Percentiles rank a stretch among this genome's conserved stretches.
phyloP scores from a whole-genome alignment of 1,140 invertebrate species.

The Oreohelix idahoensis region DNA sequence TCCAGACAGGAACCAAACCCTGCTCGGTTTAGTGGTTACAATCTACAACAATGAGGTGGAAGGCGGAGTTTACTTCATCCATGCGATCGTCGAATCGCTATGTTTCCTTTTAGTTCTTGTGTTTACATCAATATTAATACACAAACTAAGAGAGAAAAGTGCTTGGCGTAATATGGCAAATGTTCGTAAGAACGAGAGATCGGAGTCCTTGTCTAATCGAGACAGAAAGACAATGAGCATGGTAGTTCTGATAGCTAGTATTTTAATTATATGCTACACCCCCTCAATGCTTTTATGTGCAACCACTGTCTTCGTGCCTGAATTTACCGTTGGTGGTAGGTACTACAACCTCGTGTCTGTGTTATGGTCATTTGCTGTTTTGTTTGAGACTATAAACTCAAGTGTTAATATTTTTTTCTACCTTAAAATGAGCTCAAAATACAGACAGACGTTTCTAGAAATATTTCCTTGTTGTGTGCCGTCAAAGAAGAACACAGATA shows the following conservation, averaged over 20 bases:
- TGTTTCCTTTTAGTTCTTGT: neutral
- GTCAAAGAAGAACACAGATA: too few species aligned
- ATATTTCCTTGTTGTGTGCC: neutral
- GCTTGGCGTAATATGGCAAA: neutral
- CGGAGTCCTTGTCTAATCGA: neutral
- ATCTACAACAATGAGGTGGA: neutral
- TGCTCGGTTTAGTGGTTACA: neutral
- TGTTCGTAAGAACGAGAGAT: neutral
- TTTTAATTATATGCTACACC: neutral
- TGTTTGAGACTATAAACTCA: neutral
- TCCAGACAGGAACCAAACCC: neutral
- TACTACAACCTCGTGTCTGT: neutral
- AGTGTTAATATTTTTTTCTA: conserved; percentile 7
- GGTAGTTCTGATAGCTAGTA: neutral
- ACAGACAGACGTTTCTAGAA: neutral
- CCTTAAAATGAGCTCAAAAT: conserved; percentile 4
- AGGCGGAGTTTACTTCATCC: neutral
- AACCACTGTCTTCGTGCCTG: neutral
- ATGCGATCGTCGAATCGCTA: neutral
- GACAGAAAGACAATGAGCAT: neutral
- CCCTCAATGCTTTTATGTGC: too few species aligned
- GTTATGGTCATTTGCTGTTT: neutral
- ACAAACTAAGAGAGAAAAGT: neutral
- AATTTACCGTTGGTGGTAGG: neutral
- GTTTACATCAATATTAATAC: neutral